Percentiles rank a stretch among this genome's conserved stretches.
phyloP scores from a whole-genome alignment of 2,888 invertebrate genomes.

The Parasteatoda lunata region DNA sequence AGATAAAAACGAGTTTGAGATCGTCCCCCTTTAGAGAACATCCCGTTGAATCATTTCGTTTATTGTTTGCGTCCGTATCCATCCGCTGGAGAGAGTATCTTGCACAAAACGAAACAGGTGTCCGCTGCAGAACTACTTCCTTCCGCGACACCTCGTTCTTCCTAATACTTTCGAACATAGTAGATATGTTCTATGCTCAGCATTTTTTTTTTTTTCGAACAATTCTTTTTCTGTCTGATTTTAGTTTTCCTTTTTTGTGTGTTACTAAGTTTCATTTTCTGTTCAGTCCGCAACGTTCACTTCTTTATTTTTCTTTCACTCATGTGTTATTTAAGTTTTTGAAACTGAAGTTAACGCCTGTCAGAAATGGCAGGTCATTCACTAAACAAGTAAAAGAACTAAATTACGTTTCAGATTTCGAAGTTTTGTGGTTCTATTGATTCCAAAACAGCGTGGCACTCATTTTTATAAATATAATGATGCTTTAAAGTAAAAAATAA shows the following conservation, averaged over 20 bases:
- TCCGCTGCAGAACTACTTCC: constrained; percentile 43
- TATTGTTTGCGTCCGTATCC: constrained; percentile 23
- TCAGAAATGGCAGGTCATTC: constrained; percentile 40
- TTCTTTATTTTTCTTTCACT: constrained; percentile 17
- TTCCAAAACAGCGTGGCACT: too few species aligned
- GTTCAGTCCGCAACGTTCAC: not conserved
- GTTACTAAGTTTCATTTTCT: not conserved
- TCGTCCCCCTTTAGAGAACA: not conserved
- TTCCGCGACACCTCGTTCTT: constrained; percentile 27
- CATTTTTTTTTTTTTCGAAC: not conserved
- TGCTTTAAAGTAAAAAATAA: too few species aligned
- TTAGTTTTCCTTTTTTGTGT: not conserved
- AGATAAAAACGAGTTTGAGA: constrained; percentile 5
- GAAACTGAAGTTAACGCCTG: constrained; percentile 52
- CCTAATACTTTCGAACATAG: constrained; percentile 24
- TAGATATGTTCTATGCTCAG: constrained; percentile 17
- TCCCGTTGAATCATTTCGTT: constrained; percentile 21
- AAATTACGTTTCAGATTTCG: constrained; percentile 35
- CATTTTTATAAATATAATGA: too few species aligned
- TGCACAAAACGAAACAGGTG: constrained; percentile 52
- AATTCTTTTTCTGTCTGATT: not conserved
- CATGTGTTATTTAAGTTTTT: constrained; percentile 27
- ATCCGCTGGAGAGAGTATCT: constrained; percentile 37
- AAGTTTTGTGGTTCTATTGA: too few species aligned
- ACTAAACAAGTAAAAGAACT: constrained; percentile 25